phyloP scores from a whole-genome alignment of 1,140 invertebrate species.

The Eufriesea mexicana region DNA sequence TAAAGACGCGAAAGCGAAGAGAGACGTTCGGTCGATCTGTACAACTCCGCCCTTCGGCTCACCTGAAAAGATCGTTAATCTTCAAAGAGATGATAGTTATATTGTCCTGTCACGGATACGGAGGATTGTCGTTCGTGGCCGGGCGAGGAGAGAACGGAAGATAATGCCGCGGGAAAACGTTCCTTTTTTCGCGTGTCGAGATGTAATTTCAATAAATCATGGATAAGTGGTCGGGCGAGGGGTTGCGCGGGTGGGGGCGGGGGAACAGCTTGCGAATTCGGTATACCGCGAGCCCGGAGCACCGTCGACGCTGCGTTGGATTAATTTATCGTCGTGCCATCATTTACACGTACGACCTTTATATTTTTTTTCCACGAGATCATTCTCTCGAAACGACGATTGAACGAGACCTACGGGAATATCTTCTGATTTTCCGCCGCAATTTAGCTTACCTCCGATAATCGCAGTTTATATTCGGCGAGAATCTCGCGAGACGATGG shows the following conservation, averaged over 20 bases:
- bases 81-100: conserved; percentile 54
- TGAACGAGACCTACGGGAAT: conserved; percentile 53
- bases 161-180: conserved; percentile 56
- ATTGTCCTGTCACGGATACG: conserved; percentile 47
- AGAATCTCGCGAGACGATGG: conserved; percentile 43
- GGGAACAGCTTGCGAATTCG: conserved; percentile 53
- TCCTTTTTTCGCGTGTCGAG: conserved; percentile 65
- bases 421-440: conserved; percentile 44
- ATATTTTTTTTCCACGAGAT: conserved; percentile 33
- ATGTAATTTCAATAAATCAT: conserved; percentile 70
- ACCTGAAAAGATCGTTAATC: conserved; percentile 55
- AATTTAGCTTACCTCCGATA: conserved; percentile 42
- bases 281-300: conserved; percentile 47
- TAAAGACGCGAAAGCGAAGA: conserved; percentile 18
- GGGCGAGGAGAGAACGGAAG: conserved; percentile 38
- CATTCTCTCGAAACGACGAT: conserved; percentile 27
- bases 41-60: conserved; percentile 25
- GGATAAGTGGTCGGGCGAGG: conserved; percentile 56
- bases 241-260: conserved; percentile 10
- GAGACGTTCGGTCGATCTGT: conserved; percentile 39
- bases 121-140: conserved; percentile 46
- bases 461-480: conserved; percentile 47
- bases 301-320: conserved; percentile 51
- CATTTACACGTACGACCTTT: conserved; percentile 56
- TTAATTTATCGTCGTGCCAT: conserved; percentile 66